A percentile compares a stretch with the other conserved stretches of the same genome.
Conservation (phyloP, 2,113 vertebrate species). For the Scomber scombrus region DNA sequence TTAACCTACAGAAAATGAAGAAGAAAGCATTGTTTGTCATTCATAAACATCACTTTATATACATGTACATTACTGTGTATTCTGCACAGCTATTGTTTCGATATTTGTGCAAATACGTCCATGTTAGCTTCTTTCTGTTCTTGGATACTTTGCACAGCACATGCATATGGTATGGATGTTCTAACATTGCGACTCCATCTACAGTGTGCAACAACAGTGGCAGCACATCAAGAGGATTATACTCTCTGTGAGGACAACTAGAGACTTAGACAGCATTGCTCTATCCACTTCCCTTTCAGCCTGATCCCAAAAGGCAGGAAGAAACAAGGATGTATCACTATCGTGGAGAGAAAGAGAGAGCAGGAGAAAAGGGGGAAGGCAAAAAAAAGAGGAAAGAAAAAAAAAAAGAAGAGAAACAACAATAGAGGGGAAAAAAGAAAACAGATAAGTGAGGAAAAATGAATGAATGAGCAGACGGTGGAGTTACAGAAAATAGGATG, state of each 20-base stretch:
- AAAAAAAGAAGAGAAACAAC: constrained; percentile 9
- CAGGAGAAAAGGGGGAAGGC: neutral
- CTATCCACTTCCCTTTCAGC: constrained; percentile 51
- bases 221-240: constrained; percentile 77
- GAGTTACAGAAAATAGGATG: constrained; percentile 33
- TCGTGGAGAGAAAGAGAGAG: constrained; percentile 22
- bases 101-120: neutral
- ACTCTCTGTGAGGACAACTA: constrained; percentile 51
- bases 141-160: constrained; percentile 17
- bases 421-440: constrained; percentile 7
- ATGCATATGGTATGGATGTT: constrained; percentile 16
- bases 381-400: neutral
- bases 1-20: neutral
- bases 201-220: constrained; percentile 52
- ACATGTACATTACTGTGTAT: neutral
- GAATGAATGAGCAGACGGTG: constrained; percentile 45
- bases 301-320: constrained; percentile 55
- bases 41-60: neutral
- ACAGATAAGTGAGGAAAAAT: constrained; percentile 14
- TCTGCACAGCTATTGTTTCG: neutral
- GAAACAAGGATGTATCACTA: constrained; percentile 47
- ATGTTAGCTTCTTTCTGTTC: neutral
- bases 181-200: constrained; percentile 40
- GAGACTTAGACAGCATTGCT: constrained; percentile 50
- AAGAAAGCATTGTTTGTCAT: neutral